Base-by-base conservation (phyloP, 2,797 vertebrate genomes). In the Premnoplex brunnescens region DNA sequence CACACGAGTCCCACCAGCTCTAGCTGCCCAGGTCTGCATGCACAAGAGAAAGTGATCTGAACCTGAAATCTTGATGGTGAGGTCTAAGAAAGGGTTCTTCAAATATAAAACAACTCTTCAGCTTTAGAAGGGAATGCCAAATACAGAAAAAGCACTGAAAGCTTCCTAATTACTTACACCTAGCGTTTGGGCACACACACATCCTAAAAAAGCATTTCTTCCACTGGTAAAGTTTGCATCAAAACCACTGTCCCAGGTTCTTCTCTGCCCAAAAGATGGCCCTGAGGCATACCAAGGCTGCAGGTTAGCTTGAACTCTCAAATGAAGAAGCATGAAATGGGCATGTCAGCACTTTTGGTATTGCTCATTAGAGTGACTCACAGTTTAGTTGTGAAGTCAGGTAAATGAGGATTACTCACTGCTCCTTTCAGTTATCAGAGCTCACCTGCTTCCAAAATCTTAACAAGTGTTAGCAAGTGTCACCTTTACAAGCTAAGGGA, bases 331-430 rank as follows among this genome's bases (percentile, higher is more conserved):
- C 44, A 32, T 4, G 26, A 86, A 88, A 55, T 12, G 14, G 66
- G 63, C 89, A 96, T 76, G 84, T 91, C 81, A 63, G 73, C 43
- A 5, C 60, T 86, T 88, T 43, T 46, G 49, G 60, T 51, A 27
- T 32, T 72, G 41, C 89, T 92, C 78, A 58, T 91, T 80, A 64
- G 43, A 62, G 54, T 93, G 94, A 94, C 69, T 92, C 85, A 93
- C 36, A 49, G n/a, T 11, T 87, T 52, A 49, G 89, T 64, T 75
- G 84, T 74, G 76, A 73, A 93, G 52, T 81, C 76, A 67, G 7
- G 6, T 12, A 41, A 67, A 60, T 28, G 54, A 77, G 73, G 43
- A 74, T 95, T 94, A 86, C 66, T 91, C 87, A 69, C 66, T 59
- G 72, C 63, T 88, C 28, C 19, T 67, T 89, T 44, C 84, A 79